Evolutionary conservation across 1,140 invertebrate species (phyloP), one percentile per base, ranked within the genome.

Genomic region (Cepaea nemoralis): DNA sequence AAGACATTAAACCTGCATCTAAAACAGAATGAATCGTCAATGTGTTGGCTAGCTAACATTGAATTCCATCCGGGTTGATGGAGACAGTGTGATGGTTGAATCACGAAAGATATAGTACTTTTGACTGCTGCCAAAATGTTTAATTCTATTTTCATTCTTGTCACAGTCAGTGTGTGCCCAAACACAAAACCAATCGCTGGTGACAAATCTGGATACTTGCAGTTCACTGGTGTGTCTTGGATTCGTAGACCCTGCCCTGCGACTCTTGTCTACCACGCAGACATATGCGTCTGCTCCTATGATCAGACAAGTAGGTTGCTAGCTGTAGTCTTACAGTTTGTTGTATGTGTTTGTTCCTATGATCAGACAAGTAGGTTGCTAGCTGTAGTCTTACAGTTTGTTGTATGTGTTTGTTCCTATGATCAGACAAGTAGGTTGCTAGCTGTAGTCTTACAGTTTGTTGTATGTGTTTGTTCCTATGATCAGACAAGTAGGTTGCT

Each of bases 161-260:
- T 78, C n/a, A 33, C n/a, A 76, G 45, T 5, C 3, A 55, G 14
- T n/a, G 31, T 10, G 8, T 50, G 45, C 19, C 74, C 27, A 76
- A 33, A 50, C n/a, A 31, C 19, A 19, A 59, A 50, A 33, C 31
- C 45, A 2, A 55, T 50, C 27, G 10, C 74, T 55, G 74, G 45
- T 27, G 50, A 59, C 48, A 55, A n/a, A 55, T 39, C 45, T 33
- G 45, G 45, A 35, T 73, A 31, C 27, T 35, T 50, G 22, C 40
- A 40, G n/a, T 76, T 67, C 37, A 45, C n/a, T 67, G 50, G 67
- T n/a, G 22, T 33, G 27, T n/a, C 27, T 50, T 74, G 79, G 48
- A 22, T 73, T n/a, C 33, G 31, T 19, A 59, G 31, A 40, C 40
- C 55, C 1, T 78, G 39, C 19, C 50, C 50, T 2, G 31, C 16